Percentiles rank a stretch among this genome's conserved stretches.
Conservation (phyloP, 2,113 vertebrate species). For the Castor canadensis region DNA sequence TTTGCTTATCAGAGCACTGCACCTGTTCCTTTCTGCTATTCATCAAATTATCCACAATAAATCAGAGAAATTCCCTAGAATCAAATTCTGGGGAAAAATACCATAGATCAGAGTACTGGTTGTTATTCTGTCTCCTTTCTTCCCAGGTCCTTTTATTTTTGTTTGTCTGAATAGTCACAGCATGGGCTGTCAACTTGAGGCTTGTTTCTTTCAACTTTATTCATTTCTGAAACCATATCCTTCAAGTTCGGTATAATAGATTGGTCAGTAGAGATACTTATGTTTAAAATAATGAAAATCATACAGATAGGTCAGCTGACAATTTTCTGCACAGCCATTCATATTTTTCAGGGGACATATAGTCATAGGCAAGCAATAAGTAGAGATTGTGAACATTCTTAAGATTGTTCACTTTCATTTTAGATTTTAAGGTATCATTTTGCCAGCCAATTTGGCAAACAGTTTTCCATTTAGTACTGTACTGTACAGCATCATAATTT, state of each 20-base stretch:
- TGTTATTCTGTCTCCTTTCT: not conserved
- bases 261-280: not conserved
- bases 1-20: constrained; percentile 50
- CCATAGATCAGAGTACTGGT: not conserved
- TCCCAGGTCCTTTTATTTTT: not conserved
- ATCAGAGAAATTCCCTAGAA: not conserved
- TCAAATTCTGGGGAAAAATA: not conserved
- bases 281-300: not conserved
- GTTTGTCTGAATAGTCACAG: not conserved
- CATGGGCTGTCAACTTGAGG: not conserved
- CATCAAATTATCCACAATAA: constrained; percentile 33
- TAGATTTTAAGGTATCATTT: not conserved
- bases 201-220: not conserved
- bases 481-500: not conserved
- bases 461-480: not conserved
- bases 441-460: not conserved
- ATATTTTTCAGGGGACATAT: constrained; percentile 28
- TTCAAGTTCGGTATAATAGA: not conserved
- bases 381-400: not conserved
- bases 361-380: not conserved
- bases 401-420: constrained; percentile 11
- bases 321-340: not conserved
- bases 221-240: not conserved
- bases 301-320: not conserved
- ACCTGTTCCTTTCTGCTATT: constrained; percentile 10